These are phyloP conservation scores for Drosophila willistoni DNA, from an alignment of 1,140 invertebrate genomes.

Conservation along the genomic window DNA sequence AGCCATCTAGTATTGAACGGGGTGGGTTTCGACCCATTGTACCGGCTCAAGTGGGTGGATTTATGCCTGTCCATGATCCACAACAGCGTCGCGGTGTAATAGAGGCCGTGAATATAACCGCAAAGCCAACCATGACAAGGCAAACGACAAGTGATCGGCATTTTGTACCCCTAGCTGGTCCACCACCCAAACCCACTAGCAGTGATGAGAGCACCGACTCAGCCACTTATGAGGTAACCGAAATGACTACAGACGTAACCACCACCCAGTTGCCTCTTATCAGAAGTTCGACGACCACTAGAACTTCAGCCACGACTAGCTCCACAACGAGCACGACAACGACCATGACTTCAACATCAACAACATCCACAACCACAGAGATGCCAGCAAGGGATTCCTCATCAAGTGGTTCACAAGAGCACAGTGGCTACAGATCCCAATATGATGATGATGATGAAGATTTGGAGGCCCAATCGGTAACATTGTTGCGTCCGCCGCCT, in stretches of 20 bases:
- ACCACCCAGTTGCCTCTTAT: slow-evolving; percentile 47
- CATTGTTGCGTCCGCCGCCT: slow-evolving; percentile 66
- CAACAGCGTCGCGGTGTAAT: slow-evolving; percentile 65
- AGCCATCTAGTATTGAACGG: slow-evolving; percentile 87
- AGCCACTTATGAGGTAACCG: slow-evolving; percentile 73
- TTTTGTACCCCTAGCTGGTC: slow-evolving; percentile 54
- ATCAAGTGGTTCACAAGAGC: slow-evolving; percentile 23
- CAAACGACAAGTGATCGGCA: slow-evolving; percentile 34
- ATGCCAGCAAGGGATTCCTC: slow-evolving; percentile 16
- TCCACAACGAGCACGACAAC: slow-evolving; percentile 31
- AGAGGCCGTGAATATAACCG: slow-evolving; percentile 62
- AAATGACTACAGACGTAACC: slow-evolving; percentile 51
- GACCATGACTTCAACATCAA: slow-evolving; percentile 16
- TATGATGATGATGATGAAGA: slow-evolving; percentile 72
- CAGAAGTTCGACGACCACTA: slow-evolving; percentile 28
- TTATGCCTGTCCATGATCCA: slow-evolving; percentile 85
- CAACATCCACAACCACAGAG: slow-evolving; percentile 12
- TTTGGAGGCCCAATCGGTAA: slow-evolving; percentile 74
- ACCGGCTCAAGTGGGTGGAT: slow-evolving; percentile 88
- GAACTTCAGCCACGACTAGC: slow-evolving; percentile 28
- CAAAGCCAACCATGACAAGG: slow-evolving; percentile 15
- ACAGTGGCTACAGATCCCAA: slow-evolving; percentile 42
- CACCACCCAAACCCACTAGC: slow-evolving; percentile 41
- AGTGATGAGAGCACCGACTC: slow-evolving; percentile 53
- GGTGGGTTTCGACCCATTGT: slow-evolving; percentile 89